Base-by-base conservation (phyloP, 2,113 vertebrate genomes). In the Caloenas nicobarica region DNA sequence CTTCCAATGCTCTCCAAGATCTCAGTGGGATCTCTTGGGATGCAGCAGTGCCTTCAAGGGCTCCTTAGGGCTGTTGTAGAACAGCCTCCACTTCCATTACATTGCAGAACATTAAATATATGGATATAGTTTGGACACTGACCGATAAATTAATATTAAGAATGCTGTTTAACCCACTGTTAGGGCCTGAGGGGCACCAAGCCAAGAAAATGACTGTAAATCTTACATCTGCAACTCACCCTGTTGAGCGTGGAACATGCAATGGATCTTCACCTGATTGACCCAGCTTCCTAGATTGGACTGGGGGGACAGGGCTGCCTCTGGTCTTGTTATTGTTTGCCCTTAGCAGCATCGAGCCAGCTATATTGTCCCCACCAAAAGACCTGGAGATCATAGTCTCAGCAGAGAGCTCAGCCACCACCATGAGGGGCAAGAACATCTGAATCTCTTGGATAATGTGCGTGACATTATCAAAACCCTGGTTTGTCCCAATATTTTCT, bases 241-340 rank as follows among this genome's bases (percentile, higher is more conserved):
- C 42, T 1, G 0, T 10, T 14, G 38, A 68, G 25, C 19, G 42
- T 36, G 38, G 48, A 66, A 74, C 14, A 5, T 22, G 34, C 28
- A 88, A 6, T 10, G 5, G 4, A 5, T n/a, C n/a, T 62, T 51
- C 57, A 11, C 33, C 13, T 13, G 16, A 34, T 38, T 34, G 77
- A 34, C 10, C 15, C 58, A 70, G 10, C 12, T 74, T 73, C 77
- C 56, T 76, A 79, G 26, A 14, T 0, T 28, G 48, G 42, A 72
- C 18, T 1, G 1, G 28, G 36, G 17, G 5, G 11, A 17, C 0
- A 0, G 10, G 58, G 42, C 26, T 90, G 68, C 13, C 14, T 9
- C 4, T 31, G 0, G 2, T 44, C 40, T 54, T 40, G 40, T 19
- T 53, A 33, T 76, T 65, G 21, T 19, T 65, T 85, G 26, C 22